Conservation (phyloP, 2,888 invertebrate genomes). For the Drosophila neonasuta region DNA sequence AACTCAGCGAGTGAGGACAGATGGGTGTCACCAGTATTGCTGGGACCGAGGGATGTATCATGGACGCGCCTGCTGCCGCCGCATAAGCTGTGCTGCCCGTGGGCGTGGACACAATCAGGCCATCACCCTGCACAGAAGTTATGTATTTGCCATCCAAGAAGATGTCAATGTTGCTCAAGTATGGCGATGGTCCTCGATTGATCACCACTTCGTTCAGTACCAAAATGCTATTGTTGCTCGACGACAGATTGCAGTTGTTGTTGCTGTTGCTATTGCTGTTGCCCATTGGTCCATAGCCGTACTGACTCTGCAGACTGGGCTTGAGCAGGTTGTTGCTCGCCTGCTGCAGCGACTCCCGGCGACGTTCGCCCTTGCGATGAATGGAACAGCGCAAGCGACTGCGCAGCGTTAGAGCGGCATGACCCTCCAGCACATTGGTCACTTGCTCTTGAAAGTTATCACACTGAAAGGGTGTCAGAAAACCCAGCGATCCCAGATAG, state of each 20-base stretch:
- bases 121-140: slow-evolving; percentile 96
- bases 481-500: slow-evolving; percentile 97
- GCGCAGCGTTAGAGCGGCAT: slow-evolving; percentile 94
- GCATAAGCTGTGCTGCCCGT: slow-evolving; percentile 98
- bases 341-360: slow-evolving; percentile 56
- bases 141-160: slow-evolving; percentile 97
- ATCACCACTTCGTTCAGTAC: slow-evolving; percentile 98
- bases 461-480: slow-evolving; percentile 97
- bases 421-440: slow-evolving; percentile 95
- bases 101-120: slow-evolving; percentile 96
- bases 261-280: slow-evolving; percentile 28
- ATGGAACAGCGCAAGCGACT: slow-evolving; percentile 96
- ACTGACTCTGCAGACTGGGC: slow-evolving; percentile 36
- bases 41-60: slow-evolving; percentile 98
- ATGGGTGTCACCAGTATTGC: slow-evolving; percentile 99
- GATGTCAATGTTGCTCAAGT: slow-evolving; percentile 97
- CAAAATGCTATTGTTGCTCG: slow-evolving; percentile 80
- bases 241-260: slow-evolving; percentile 34
- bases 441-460: slow-evolving; percentile 97
- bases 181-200: slow-evolving; percentile 95
- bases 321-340: slow-evolving; percentile 28
- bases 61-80: slow-evolving; percentile 97
- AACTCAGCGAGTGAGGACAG: slow-evolving; percentile 98
- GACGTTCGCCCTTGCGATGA: slow-evolving; percentile 85
- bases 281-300: slow-evolving; percentile 20